Conservation (phyloP, 2,888 invertebrate species). For the Plagiodera versicolora region DNA sequence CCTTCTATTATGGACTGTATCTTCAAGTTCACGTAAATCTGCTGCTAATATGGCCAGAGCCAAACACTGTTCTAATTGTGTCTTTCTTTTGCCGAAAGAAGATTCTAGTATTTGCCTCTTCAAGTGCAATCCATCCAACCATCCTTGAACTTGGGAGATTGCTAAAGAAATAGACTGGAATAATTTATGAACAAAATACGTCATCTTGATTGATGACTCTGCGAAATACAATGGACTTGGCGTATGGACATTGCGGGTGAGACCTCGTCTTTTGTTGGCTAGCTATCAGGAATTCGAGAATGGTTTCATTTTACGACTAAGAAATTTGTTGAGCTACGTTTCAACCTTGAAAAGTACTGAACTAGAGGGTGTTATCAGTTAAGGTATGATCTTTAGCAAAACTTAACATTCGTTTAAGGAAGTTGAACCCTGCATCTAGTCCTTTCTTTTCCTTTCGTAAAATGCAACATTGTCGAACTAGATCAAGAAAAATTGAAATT, state of each 20-base stretch:
- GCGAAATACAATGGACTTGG: background rate
- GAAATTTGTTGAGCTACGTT: background rate
- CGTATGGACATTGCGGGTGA: background rate
- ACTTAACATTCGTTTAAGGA: no score
- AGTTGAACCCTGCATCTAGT: no score
- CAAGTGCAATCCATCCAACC: constrained; percentile 76
- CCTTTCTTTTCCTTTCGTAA: no score
- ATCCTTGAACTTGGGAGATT: constrained; percentile 70
- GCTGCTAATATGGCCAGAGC: constrained; percentile 72
- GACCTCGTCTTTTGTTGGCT: constrained; percentile 13
- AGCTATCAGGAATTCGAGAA: background rate
- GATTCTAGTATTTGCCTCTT: constrained; percentile 71
- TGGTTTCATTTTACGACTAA: background rate
- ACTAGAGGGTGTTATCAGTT: no score
- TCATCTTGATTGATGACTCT: background rate
- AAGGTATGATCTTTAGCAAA: no score
- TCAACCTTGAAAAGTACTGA: background rate
- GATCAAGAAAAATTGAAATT: no score
- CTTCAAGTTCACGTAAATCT: constrained; percentile 69
- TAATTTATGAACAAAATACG: constrained; percentile 9
- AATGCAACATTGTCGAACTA: no score
- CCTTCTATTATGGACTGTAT: constrained; percentile 60
- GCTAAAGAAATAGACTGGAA: constrained; percentile 53
- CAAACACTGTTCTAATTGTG: constrained; percentile 76
- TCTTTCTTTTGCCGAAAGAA: constrained; percentile 69